Percentiles rank a stretch among this genome's conserved stretches.
Conservation (phyloP, 1,140 invertebrate genomes). For the Caenorhabditis brenneri region DNA sequence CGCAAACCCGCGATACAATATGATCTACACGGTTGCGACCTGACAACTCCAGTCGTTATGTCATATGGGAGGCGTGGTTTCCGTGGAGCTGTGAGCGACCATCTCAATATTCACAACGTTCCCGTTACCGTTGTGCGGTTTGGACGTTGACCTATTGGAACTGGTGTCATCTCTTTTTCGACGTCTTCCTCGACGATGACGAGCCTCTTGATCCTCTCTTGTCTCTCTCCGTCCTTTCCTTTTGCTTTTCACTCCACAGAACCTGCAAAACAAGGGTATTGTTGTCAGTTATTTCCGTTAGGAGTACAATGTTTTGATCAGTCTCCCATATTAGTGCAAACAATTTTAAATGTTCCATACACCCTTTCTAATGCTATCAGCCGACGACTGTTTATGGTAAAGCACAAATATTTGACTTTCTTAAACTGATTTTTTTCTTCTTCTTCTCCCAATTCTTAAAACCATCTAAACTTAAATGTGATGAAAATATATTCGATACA, state of each 20-base stretch:
- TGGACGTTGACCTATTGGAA: background rate
- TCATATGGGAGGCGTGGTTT: background rate
- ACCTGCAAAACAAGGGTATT: background rate
- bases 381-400: background rate
- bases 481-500: background rate
- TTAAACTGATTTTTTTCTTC: background rate
- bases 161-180: background rate
- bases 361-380: background rate
- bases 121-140: background rate
- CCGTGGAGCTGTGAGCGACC: background rate
- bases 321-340: background rate
- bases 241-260: background rate
- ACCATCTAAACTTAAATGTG: constrained; percentile 1
- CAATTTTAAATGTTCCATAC: background rate
- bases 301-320: background rate
- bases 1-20: constrained; percentile 17
- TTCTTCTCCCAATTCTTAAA: background rate
- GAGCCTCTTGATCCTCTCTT: background rate
- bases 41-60: constrained; percentile 22
- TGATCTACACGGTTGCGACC: constrained; percentile 28
- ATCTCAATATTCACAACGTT: constrained; percentile 14
- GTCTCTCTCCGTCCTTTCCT: background rate
- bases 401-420: constrained; percentile 33
- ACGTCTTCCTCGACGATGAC: background rate
- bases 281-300: background rate